A percentile compares a stretch with the other conserved stretches of the same genome.
phyloP scores from a whole-genome alignment of 2,797 vertebrate species.

The Enteromius unitaeniatus region DNA sequence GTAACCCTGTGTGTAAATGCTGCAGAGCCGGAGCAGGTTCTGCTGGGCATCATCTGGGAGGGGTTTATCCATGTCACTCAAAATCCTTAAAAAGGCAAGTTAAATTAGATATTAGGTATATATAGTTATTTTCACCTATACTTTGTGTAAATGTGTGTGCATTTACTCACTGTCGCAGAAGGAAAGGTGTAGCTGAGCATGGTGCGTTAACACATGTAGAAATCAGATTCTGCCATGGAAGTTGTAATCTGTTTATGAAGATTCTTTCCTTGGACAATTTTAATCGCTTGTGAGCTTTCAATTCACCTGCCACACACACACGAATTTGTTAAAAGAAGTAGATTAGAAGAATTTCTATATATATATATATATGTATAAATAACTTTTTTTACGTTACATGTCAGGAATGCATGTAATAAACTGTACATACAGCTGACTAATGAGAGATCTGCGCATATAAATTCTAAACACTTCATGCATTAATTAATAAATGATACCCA shows the following conservation, averaged over 20 bases:
- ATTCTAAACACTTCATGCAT: background rate
- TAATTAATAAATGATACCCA: background rate
- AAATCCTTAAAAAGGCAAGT: slow-evolving; percentile 73
- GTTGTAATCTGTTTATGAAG: slow-evolving; percentile 79
- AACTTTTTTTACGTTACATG: too few relatives aligned
- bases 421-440: too few relatives aligned
- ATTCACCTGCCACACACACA: slow-evolving; percentile 61
- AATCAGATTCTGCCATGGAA: slow-evolving; percentile 88
- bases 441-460: background rate
- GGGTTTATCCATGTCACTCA: slow-evolving; percentile 88
- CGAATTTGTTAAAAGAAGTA: background rate
- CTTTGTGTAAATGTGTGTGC: background rate
- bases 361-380: too few relatives aligned
- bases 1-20: slow-evolving; percentile 88
- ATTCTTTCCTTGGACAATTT: slow-evolving; percentile 79
- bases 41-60: slow-evolving; percentile 82
- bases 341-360: background rate
- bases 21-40: slow-evolving; percentile 86
- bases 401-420: too few relatives aligned
- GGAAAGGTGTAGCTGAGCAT: slow-evolving; percentile 84
- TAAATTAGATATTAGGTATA: background rate
- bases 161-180: slow-evolving; percentile 85
- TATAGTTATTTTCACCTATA: background rate
- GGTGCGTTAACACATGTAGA: slow-evolving; percentile 87
- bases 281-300: slow-evolving; percentile 71